Conservation (phyloP, 2,888 invertebrate genomes). For the Chelonus formosanus region DNA sequence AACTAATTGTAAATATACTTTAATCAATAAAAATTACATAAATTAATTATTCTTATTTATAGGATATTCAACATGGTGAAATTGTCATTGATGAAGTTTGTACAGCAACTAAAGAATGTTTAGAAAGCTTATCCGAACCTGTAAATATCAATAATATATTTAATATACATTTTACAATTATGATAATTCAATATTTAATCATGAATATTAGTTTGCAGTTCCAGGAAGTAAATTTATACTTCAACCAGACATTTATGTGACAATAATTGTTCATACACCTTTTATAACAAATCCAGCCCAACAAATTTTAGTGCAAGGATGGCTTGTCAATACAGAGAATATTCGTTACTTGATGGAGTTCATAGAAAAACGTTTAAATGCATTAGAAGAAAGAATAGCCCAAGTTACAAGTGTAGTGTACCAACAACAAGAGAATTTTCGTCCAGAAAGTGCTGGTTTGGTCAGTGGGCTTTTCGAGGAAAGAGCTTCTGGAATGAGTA, state of each 20-base stretch:
- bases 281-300: conserved; percentile 76
- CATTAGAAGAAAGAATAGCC: conserved; percentile 71
- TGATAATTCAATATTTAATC: too few relatives aligned
- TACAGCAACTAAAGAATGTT: conserved; percentile 68
- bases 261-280: conserved; percentile 80
- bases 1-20: too few relatives aligned
- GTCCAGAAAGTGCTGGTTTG: conserved; percentile 68
- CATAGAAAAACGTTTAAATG: conserved; percentile 70
- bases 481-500: conserved; percentile 58
- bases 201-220: conserved; percentile 69
- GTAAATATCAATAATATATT: conserved; percentile 59
- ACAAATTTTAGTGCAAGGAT: conserved; percentile 78
- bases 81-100: conserved; percentile 72
- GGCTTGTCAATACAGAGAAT: conserved; percentile 71
- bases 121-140: conserved; percentile 69
- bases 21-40: not conserved
- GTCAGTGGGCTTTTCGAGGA: conserved; percentile 69
- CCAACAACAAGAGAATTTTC: conserved; percentile 68
- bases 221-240: conserved; percentile 72
- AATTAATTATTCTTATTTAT: conserved; percentile 10
- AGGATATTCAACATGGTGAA: conserved; percentile 71
- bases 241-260: conserved; percentile 76
- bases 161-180: not conserved
- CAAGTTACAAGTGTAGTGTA: conserved; percentile 68
- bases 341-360: conserved; percentile 69